Conservation (phyloP, 2,797 vertebrate genomes). For the Ispidina picta region DNA sequence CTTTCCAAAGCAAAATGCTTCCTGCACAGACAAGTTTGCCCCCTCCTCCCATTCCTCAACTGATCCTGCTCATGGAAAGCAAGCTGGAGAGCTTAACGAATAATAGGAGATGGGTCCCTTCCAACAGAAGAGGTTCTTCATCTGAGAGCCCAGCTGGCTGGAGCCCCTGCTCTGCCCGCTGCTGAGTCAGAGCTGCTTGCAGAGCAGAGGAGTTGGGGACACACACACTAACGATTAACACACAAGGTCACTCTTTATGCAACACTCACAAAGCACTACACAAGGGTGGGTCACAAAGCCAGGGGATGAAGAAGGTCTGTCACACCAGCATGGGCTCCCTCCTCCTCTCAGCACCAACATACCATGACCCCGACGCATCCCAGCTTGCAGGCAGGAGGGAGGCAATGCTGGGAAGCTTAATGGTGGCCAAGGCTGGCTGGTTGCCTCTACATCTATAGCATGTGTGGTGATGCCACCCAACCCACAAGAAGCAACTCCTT, state of each 20-base stretch:
- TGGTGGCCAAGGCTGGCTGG: not conserved
- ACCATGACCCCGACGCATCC: not conserved
- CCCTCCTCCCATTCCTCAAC: not conserved
- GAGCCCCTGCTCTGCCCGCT: not conserved
- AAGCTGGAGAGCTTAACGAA: not conserved
- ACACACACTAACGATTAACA: not conserved
- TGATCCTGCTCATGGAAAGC: fast-evolving
- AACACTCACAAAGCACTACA: not conserved
- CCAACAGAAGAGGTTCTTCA: slow-evolving; percentile 2
- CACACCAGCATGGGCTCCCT: not conserved
- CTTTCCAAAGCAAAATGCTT: not conserved
- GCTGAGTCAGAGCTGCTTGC: not conserved
- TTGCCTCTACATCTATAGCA: not conserved
- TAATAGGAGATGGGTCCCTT: not conserved
- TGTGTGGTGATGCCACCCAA: fast-evolving
- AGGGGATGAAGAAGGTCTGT: not conserved
- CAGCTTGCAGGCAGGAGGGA: fast-evolving
- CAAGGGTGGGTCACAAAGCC: not conserved
- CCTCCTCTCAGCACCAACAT: fast-evolving
- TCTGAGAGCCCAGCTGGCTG: not conserved
- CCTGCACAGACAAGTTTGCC: not conserved
- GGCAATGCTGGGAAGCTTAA: not conserved
- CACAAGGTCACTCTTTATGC: slow-evolving; percentile 3
- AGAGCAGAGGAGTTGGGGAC: not conserved
- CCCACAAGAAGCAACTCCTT: not conserved